These are phyloP conservation scores for Ibycter americanus DNA, from an alignment of 2,797 vertebrate genomes.

Conservation along the genomic window DNA sequence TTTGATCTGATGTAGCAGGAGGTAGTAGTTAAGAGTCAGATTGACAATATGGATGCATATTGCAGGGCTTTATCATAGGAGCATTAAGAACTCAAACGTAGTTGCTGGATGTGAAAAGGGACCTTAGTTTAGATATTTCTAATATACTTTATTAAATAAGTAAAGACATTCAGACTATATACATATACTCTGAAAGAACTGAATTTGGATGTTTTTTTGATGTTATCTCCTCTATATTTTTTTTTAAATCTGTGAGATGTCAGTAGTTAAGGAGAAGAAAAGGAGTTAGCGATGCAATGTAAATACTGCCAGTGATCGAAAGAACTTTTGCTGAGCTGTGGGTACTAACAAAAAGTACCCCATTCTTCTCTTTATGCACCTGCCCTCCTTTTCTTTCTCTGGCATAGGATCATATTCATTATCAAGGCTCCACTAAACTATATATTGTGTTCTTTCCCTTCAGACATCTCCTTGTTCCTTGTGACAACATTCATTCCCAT, in stretches of 20 bases:
- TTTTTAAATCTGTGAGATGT: background rate
- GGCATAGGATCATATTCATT: background rate
- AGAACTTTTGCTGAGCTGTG: background rate
- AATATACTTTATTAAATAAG: background rate
- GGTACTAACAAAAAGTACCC: background rate
- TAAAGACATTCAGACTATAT: background rate
- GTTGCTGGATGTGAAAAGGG: background rate
- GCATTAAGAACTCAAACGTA: background rate
- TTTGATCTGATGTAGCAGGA: background rate
- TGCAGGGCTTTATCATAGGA: background rate
- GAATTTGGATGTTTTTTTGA: background rate
- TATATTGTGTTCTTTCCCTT: background rate
- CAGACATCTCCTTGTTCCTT: background rate
- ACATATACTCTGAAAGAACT: background rate
- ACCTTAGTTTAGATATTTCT: background rate
- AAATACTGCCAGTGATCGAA: background rate
- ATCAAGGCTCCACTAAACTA: background rate
- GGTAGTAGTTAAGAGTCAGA: background rate
- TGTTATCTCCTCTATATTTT: background rate
- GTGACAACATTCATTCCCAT: background rate
- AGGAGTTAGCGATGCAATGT: background rate
- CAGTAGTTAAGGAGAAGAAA: background rate
- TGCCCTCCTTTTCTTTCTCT: background rate
- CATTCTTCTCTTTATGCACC: background rate
- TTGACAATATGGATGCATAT: background rate